Evolutionary conservation across 2,113 vertebrate genomes (phyloP), one percentile per base, ranked within the genome.

Genomic region (Muntiacus reevesi): DNA sequence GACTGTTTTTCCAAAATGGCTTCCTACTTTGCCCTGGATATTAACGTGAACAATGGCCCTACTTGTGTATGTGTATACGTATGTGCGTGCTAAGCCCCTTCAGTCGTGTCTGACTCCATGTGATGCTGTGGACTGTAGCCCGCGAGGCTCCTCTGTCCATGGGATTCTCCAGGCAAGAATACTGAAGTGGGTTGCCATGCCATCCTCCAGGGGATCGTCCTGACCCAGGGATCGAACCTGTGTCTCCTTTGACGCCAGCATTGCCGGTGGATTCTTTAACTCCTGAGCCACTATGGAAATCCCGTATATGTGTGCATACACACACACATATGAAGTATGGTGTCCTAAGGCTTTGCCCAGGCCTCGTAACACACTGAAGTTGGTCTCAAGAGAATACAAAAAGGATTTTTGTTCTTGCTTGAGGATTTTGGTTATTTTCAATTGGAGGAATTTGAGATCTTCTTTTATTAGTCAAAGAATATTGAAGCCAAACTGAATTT

Each of bases 31-130:
- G 52, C 25, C 27, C 54, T 86, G 40, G 54, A 30, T n/a, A 28
- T 76, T 79, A 60, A 79, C n/a, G 67, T 79, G 27, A 89, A 81
- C 57, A 27, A 23, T 19, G n/a, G 15, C 17, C 14, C 21, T n/a
- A 5, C 54, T 8, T 36, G 33, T 78, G 8, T 28, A 1, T 28
- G 14, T 71, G 7, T 50, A 30, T 23, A 19, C 62, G 2, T 33
- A 6, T 36, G 2, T 27, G 36, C 23, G 0, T 76, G 12, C 36
- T 43, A 27, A 76, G 36, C 25, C 71, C 21, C 71, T 76, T 76
- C 36, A 76, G 11, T 76, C 3, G 6, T 43, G 23, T 76, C 36
- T 0, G 3, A 25, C 11, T 76, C 36, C 6, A 0, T 76, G 21
- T 4, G 5, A 76, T 25, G 5, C 71, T 76, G 14, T 25, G 36